Percentiles rank a stretch among this genome's conserved stretches.
Conservation (phyloP, 2,888 invertebrate genomes). For the Lithophane ornitopus region DNA sequence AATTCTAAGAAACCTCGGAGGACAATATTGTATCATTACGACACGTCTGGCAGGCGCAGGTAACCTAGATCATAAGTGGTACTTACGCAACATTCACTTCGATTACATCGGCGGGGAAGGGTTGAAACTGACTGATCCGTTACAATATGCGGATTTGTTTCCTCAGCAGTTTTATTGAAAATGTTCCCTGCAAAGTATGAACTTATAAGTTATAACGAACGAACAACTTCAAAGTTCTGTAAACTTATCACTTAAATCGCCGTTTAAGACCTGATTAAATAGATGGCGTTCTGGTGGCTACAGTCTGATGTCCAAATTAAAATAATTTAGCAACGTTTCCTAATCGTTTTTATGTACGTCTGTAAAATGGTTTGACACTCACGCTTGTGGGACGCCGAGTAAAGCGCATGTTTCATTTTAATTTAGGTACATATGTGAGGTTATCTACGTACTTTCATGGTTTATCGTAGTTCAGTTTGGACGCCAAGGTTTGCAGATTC, state of each 20-base stretch:
- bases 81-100: slow-evolving; percentile 42
- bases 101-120: slow-evolving; percentile 7
- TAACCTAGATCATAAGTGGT: slow-evolving; percentile 25
- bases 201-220: slow-evolving; percentile 20
- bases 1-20: neutral
- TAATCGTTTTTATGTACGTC: neutral
- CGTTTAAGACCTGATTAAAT: neutral
- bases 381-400: neutral
- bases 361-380: neutral
- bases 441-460: neutral
- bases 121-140: slow-evolving; percentile 4
- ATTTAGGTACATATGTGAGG: neutral
- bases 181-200: neutral
- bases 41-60: slow-evolving; percentile 13
- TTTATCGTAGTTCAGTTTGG: no score
- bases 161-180: slow-evolving; percentile 24
- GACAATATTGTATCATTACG: slow-evolving; percentile 15
- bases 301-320: neutral
- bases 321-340: neutral
- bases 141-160: neutral
- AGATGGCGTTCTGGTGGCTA: slow-evolving; percentile 6
- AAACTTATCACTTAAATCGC: slow-evolving; percentile 21
- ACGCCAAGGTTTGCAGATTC: neutral
- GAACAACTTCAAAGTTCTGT: slow-evolving; percentile 36
- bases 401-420: neutral